phyloP scores from a whole-genome alignment of 2,888 invertebrate genomes.

The Lasius fuliginosus region DNA sequence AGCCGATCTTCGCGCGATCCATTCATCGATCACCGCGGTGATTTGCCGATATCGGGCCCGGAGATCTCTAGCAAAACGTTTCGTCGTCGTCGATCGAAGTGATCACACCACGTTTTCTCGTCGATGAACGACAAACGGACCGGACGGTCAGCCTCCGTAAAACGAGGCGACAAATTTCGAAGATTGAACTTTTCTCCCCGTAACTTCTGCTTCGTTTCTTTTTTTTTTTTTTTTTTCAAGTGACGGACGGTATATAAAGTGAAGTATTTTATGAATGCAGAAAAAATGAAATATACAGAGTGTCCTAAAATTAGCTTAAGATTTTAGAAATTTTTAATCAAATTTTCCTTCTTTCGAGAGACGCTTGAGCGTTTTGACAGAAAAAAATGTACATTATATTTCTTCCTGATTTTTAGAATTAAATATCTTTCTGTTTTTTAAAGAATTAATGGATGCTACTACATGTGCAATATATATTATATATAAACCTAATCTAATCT shows the following conservation, averaged over 20 bases:
- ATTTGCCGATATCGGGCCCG: conserved; percentile 14
- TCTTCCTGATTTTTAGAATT: background rate
- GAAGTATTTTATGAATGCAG: conserved; percentile 21
- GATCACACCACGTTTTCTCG: conserved; percentile 9
- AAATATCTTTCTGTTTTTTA: background rate
- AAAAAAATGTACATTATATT: background rate
- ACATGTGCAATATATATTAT: too few relatives aligned
- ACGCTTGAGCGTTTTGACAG: background rate
- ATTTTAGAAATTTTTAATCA: background rate
- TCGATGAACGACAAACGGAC: background rate
- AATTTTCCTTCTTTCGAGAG: background rate
- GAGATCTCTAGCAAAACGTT: conserved; percentile 17
- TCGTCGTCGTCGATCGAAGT: background rate
- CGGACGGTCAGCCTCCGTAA: background rate
- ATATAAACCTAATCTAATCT: too few relatives aligned
- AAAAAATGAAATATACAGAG: background rate
- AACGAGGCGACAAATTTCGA: conserved; percentile 17
- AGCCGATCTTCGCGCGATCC: conserved; percentile 19
- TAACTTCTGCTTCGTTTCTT: background rate
- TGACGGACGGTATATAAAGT: background rate
- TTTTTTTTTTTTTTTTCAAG: background rate
- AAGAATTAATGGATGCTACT: background rate
- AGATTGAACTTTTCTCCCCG: background rate
- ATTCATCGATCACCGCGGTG: conserved; percentile 43
- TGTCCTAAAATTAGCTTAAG: background rate